These are phyloP conservation scores for Aphelocoma coerulescens DNA, from an alignment of 2,113 vertebrate genomes.

Conservation along the genomic window DNA sequence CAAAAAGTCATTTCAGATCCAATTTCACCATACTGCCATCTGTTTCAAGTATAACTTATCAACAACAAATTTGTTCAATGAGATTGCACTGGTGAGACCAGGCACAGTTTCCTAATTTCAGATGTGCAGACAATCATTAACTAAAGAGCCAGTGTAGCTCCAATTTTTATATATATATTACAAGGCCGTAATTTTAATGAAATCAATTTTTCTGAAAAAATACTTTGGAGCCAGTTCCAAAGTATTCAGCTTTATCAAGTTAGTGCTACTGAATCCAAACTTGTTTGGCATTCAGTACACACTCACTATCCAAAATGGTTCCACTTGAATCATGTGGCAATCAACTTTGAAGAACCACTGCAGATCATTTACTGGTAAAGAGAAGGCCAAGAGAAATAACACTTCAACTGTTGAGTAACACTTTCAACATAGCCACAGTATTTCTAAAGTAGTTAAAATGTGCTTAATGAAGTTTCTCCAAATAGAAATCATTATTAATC, in stretches of 20 bases:
- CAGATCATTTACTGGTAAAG: background rate
- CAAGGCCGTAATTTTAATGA: background rate
- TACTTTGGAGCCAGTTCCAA: background rate
- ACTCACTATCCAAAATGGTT: background rate
- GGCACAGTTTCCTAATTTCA: background rate
- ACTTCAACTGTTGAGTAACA: background rate
- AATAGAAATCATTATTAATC: background rate
- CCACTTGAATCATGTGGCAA: background rate
- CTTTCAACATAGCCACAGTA: background rate
- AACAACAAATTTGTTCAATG: background rate
- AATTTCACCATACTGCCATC: background rate
- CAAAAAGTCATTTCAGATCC: background rate
- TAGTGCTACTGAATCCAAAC: background rate
- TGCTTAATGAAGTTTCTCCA: background rate
- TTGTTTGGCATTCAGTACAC: background rate
- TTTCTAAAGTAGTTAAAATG: background rate
- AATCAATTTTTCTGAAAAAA: background rate
- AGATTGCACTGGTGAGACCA: background rate
- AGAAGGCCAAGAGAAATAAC: background rate
- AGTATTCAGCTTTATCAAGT: background rate
- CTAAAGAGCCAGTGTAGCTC: background rate
- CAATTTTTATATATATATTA: background rate
- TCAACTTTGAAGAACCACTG: background rate
- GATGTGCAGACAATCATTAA: background rate
- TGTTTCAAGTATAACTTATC: background rate